A percentile compares a stretch with the other conserved stretches of the same genome.
phyloP scores from a whole-genome alignment of 2,113 vertebrate species.

The Sebastes schlegelii region DNA sequence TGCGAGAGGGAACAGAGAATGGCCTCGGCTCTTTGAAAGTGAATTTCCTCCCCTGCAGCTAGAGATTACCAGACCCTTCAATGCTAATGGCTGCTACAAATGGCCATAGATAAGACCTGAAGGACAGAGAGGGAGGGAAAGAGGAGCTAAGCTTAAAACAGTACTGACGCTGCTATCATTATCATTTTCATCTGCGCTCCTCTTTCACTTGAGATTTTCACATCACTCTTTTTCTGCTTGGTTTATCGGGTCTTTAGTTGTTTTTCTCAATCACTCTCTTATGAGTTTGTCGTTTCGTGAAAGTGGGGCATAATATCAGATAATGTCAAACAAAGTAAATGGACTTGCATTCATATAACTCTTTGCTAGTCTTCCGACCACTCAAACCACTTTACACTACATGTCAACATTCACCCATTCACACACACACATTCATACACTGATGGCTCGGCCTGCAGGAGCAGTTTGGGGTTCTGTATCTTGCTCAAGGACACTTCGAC shows the following conservation, averaged over 20 bases:
- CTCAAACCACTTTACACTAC: too few relatives aligned
- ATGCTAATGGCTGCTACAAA: slow-evolving; percentile 77
- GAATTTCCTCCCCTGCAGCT: slow-evolving; percentile 70
- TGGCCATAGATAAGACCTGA: slow-evolving; percentile 65
- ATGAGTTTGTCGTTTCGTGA: too few relatives aligned
- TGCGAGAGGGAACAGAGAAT: slow-evolving; percentile 27
- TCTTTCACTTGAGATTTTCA: background rate
- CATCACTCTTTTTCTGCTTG: background rate
- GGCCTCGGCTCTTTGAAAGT: slow-evolving; percentile 79
- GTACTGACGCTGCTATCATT: background rate
- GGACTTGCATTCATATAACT: too few relatives aligned
- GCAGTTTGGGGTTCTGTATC: too few relatives aligned
- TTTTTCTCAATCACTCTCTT: background rate
- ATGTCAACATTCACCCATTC: too few relatives aligned
- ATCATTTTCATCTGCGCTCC: background rate
- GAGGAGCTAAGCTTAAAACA: slow-evolving; percentile 3
- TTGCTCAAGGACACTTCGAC: too few relatives aligned
- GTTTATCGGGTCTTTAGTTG: background rate
- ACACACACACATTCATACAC: too few relatives aligned
- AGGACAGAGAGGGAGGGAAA: background rate
- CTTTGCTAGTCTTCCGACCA: too few relatives aligned
- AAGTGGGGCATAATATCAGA: too few relatives aligned
- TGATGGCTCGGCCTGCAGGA: too few relatives aligned
- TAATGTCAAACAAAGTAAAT: too few relatives aligned
- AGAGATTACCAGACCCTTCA: slow-evolving; percentile 72